These are phyloP conservation scores for Abrostola tripartita DNA, from an alignment of 2,888 invertebrate species.

Conservation along the genomic window DNA sequence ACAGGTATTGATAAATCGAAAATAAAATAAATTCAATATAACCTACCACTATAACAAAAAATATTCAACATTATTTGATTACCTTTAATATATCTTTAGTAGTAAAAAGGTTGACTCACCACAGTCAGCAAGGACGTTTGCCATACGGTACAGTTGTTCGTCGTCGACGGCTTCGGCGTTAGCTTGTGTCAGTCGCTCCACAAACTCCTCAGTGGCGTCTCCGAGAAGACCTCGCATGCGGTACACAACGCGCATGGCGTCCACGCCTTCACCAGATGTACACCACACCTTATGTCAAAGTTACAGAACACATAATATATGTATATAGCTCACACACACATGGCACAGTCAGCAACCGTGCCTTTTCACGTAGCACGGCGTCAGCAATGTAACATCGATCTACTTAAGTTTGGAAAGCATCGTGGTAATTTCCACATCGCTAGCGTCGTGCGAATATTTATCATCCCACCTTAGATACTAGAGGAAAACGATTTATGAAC, in stretches of 20 bases:
- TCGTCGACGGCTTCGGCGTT: slow-evolving; percentile 96
- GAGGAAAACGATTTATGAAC: too few relatives aligned
- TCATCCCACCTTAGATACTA: too few relatives aligned
- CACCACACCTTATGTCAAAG: slow-evolving; percentile 91
- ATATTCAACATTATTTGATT: neutral
- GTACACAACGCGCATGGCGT: slow-evolving; percentile 99
- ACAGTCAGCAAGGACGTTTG: slow-evolving; percentile 84
- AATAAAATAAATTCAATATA: too few relatives aligned
- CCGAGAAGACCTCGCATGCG: slow-evolving; percentile 99
- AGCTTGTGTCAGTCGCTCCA: slow-evolving; percentile 96
- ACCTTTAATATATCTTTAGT: neutral
- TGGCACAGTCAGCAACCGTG: too few relatives aligned
- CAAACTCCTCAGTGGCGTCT: slow-evolving; percentile 99
- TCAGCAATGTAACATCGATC: too few relatives aligned
- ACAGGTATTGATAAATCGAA: neutral
- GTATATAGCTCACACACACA: neutral
- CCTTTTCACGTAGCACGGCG: too few relatives aligned
- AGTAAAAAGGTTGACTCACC: slow-evolving; percentile 64
- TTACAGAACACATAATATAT: neutral
- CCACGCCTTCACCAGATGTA: slow-evolving; percentile 95
- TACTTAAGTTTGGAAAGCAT: too few relatives aligned
- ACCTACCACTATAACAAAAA: too few relatives aligned
- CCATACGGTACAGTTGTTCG: slow-evolving; percentile 94
- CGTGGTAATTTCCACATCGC: too few relatives aligned
- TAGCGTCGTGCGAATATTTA: too few relatives aligned